phyloP scores from a whole-genome alignment of 2,113 vertebrate genomes.

The Corythaixoides concolor region DNA sequence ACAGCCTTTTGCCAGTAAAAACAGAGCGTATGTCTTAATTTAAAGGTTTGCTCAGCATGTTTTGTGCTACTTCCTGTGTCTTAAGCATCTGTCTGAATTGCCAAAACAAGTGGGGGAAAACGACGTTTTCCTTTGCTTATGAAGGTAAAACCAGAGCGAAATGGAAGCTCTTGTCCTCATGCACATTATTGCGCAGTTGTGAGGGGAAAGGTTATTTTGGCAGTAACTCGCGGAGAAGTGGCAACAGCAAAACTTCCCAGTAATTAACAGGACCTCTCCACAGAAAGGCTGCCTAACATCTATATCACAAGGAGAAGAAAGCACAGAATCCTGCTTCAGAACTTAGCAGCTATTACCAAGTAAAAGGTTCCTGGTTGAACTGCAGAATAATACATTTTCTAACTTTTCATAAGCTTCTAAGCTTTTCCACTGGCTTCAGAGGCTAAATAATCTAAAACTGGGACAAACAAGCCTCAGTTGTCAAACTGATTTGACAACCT shows the following conservation, averaged over 20 bases:
- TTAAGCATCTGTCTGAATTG: slow-evolving; percentile 66
- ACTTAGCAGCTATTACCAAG: not conserved
- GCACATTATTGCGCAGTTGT: not conserved
- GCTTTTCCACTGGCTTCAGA: slow-evolving; percentile 35
- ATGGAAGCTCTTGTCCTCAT: not conserved
- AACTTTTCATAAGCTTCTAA: slow-evolving; percentile 26
- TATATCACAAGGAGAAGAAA: not conserved
- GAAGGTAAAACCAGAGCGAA: not conserved
- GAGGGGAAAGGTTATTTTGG: not conserved
- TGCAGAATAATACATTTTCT: not conserved
- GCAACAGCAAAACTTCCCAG: not conserved
- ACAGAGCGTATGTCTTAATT: slow-evolving; percentile 58
- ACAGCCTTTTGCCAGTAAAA: slow-evolving; percentile 57
- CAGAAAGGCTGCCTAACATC: not conserved
- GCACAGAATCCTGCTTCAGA: not conserved
- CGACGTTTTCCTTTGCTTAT: not conserved
- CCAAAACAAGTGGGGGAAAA: slow-evolving; percentile 48
- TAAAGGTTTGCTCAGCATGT: slow-evolving; percentile 62
- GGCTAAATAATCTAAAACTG: slow-evolving; percentile 41
- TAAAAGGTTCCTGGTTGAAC: not conserved
- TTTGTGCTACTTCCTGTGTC: slow-evolving; percentile 65
- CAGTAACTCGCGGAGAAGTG: not conserved
- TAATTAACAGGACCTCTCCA: not conserved
- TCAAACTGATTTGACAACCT: slow-evolving; percentile 39
- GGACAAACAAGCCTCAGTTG: slow-evolving; percentile 43